These are phyloP conservation scores for Procavia capensis DNA, from an alignment of 2,113 vertebrate genomes.

Conservation along the genomic window DNA sequence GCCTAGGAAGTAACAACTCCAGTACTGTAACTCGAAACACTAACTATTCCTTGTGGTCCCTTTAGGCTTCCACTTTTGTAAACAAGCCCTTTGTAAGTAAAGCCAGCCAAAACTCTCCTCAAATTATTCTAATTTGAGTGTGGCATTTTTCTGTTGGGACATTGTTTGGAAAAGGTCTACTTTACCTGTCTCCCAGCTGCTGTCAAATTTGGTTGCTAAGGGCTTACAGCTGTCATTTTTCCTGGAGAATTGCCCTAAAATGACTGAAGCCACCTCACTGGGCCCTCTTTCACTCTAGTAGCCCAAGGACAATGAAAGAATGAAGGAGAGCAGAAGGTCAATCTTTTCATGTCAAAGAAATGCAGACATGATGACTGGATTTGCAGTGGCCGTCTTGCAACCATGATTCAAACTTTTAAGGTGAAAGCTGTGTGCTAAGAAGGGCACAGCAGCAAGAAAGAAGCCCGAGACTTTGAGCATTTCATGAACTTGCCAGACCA, in stretches of 20 bases:
- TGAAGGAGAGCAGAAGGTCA: too few relatives aligned
- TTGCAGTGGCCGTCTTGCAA: not conserved
- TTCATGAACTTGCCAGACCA: not conserved
- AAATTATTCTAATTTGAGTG: not conserved
- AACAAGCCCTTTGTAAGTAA: not conserved
- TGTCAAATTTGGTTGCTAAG: too few relatives aligned
- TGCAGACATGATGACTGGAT: not conserved
- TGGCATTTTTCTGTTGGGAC: too few relatives aligned
- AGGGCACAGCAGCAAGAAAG: not conserved
- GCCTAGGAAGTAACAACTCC: not conserved
- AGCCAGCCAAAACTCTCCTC: too few relatives aligned
- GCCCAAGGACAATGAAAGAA: too few relatives aligned
- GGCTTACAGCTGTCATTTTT: too few relatives aligned
- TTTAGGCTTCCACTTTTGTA: not conserved
- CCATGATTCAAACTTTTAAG: not conserved
- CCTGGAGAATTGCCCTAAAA: too few relatives aligned
- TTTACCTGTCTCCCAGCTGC: too few relatives aligned
- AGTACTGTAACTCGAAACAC: not conserved
- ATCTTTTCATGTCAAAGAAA: not conserved
- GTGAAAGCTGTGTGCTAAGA: conserved; percentile 13
- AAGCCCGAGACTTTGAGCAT: not conserved
- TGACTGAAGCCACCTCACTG: too few relatives aligned
- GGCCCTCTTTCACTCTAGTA: too few relatives aligned
- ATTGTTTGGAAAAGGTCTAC: too few relatives aligned
- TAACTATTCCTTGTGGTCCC: not conserved